Percentiles rank a stretch among this genome's conserved stretches.
phyloP scores from a whole-genome alignment of 1,140 invertebrate species.

The Papilio glaucus region DNA sequence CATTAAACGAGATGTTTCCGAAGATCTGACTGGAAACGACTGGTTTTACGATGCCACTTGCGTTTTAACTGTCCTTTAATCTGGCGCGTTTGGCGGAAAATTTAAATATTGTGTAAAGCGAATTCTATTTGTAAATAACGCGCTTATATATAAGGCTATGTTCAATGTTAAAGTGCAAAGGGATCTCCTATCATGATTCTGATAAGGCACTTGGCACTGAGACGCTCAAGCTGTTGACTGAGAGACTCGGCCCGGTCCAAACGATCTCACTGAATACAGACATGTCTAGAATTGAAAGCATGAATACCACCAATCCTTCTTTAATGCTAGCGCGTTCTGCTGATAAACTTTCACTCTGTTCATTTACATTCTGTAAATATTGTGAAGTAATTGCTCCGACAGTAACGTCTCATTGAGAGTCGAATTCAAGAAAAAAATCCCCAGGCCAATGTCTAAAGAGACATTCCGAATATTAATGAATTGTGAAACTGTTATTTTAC shows the following conservation, averaged over 20 bases:
- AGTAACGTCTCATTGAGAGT: conserved; percentile 2
- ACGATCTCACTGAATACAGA: no score
- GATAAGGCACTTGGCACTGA: no score
- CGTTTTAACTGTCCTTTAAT: conserved; percentile 15
- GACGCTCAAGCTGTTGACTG: no score
- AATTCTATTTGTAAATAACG: no score
- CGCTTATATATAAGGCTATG: no score
- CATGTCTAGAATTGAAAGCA: no score
- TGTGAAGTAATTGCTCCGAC: not conserved
- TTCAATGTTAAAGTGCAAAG: no score
- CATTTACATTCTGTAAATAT: not conserved
- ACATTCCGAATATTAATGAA: conserved; percentile 9
- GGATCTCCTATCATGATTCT: no score
- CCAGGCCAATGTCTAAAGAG: conserved; percentile 1
- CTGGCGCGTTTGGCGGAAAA: not conserved
- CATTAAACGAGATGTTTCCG: conserved; percentile 30
- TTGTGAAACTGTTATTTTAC: conserved; percentile 20
- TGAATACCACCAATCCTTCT: no score
- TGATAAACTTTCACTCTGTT: not conserved
- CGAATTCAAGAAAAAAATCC: not conserved
- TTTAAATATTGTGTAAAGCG: conserved; percentile 10
- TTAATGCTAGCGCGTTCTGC: no score
- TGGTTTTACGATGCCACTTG: conserved; percentile 30
- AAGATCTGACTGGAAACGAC: conserved; percentile 17
- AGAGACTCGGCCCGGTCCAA: no score